Base-by-base conservation (phyloP, 2,888 invertebrate species). In the Cremastobaeus sp. region DNA sequence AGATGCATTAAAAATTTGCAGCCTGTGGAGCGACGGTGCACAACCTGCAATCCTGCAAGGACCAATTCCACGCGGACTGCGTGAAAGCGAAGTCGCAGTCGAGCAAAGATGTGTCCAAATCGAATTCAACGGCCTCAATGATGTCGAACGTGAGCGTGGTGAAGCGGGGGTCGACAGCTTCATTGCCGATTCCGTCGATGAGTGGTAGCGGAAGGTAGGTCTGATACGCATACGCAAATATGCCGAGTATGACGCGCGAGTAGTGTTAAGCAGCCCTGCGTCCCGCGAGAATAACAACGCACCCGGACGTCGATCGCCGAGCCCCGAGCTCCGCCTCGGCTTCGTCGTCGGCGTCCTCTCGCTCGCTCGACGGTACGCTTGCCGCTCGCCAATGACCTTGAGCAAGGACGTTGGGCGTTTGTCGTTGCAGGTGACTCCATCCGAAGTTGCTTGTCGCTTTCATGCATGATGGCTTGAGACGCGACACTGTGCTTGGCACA, bases 1-100 rank as follows among this genome's bases (percentile, higher is more conserved):
- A n/a, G n/a, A n/a, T n/a, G n/a, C n/a, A n/a, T n/a, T n/a, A n/a
- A n/a, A n/a, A n/a, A n/a, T 32, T 32, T 32, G n/a, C 89, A 96
- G 96, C 92, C 89, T 97, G 96, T 88, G 93, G 94, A 77, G 92
- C 94, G 79, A 95, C 93, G 54, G 95, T 96, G 50, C 96, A 96
- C 88, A 94, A 96, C 84, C 93, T 93, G 85, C 85, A 86, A 71
- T 92, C 93, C 20, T 96, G 96, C 88, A 96, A 96, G 88, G 97
- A 97, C 85, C 94, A 95, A 89, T 79, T 85, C 48, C 93, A 95
- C 77, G 89, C 92, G 54, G 95, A 95, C 83, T 97, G 96, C 88
- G 92, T 91, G 78, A 94, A 94, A 86, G 91, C 92, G 50, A 94
- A 87, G 54, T 79, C 82, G 45, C 81, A 82, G 17, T 79, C 83